Base-by-base conservation (phyloP, 2,113 vertebrate genomes). In the Psammodynastes pulverulentus region DNA sequence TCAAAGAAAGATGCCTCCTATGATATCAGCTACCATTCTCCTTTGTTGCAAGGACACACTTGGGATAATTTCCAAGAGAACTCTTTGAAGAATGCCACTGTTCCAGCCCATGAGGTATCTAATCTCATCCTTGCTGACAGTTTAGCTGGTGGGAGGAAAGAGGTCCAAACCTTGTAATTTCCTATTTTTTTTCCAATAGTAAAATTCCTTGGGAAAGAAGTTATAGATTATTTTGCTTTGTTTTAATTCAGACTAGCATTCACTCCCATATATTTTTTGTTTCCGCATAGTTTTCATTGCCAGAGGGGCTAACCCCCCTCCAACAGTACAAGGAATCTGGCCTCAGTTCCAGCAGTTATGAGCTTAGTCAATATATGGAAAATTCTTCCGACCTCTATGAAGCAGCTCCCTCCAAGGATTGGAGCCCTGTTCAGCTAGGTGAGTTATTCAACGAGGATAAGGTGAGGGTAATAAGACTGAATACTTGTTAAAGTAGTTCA, bases 351-450 rank as follows among this genome's bases (percentile, higher is more conserved):
- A 99, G 99, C 53, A 96, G 97, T 96, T 98, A 97, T 0, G 98
- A 99, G 95, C 98, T 99, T 91, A 98, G 98, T 93, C 98, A 98
- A 96, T 99, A 99, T 96, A 98, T 99, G 45, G 2, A 0, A 0
- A 98, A 98, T 0, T 91, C 93, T 56, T 90, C 95, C 0, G 97
- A 98, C 29, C 84, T 23, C 4, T 89, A 12, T 0, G 93, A 96
- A 12, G 53, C 95, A 0, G 5, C 0, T 2, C 49, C 92, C 2
- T 87, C 72, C 0, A 90, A 89, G 9, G 21, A 53, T 29, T 97
- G 96, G 97, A 97, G 92, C 15, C 86, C 93, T 0, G 58, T 94
- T 86, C 95, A 95, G 52, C 84, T 96, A 95, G 98, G 98, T 98
- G 87, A 94, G 96, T 94, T 34, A 46, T 29, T 39, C 49, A 34